Conservation (phyloP, 2,888 invertebrate species). For the Hermaeophaga mercurialis region DNA sequence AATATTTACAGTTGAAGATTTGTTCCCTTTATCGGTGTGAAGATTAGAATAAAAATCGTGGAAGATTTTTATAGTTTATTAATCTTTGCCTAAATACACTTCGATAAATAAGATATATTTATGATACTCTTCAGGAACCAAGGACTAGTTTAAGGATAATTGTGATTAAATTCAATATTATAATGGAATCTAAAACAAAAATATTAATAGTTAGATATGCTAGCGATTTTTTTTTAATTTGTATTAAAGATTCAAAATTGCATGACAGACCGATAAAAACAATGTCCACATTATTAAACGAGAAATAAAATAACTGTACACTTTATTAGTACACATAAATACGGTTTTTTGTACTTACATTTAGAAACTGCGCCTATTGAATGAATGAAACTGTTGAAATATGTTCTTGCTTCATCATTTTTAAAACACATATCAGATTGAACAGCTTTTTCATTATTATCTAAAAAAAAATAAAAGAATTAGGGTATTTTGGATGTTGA, state of each 20-base stretch:
- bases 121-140: constrained; percentile 62
- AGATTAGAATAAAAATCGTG: not conserved
- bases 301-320: not conserved
- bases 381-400: constrained; percentile 85
- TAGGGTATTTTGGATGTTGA: too few species aligned
- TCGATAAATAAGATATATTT: not conserved
- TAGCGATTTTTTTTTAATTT: too few species aligned
- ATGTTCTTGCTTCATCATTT: constrained; percentile 67
- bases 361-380: constrained; percentile 94
- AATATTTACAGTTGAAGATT: too few species aligned
- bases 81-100: not conserved
- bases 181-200: constrained; percentile 87
- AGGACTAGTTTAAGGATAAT: constrained; percentile 86
- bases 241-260: too few species aligned
- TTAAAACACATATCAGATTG: constrained; percentile 23
- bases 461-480: constrained; percentile 15
- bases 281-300: not conserved
- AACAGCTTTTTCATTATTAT: constrained; percentile 13
- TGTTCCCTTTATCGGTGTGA: too few species aligned
- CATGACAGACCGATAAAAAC: too few species aligned
- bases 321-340: not conserved
- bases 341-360: constrained; percentile 80
- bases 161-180: constrained; percentile 84
- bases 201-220: too few species aligned
- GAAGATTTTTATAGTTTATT: not conserved